Conservation (phyloP, 2,888 invertebrate genomes). For the Hermaeophaga mercurialis region DNA sequence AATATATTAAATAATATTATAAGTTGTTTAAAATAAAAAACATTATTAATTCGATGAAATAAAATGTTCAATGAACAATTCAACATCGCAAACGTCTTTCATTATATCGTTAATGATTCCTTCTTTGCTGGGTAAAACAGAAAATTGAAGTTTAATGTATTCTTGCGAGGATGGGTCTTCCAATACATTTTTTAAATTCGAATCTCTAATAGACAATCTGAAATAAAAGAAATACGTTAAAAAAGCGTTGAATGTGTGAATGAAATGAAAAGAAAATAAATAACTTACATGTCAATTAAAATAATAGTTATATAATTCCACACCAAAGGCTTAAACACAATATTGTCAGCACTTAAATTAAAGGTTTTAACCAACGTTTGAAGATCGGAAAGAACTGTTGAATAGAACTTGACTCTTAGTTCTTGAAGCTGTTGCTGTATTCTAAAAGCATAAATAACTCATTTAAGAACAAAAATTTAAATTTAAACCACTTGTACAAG, state of each 20-base stretch:
- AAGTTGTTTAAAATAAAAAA: slow-evolving; percentile 17
- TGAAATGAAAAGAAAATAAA: neutral
- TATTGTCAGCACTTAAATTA: slow-evolving; percentile 71
- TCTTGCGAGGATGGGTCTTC: slow-evolving; percentile 39
- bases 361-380: slow-evolving; percentile 67
- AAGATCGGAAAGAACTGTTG: slow-evolving; percentile 55
- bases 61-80: slow-evolving; percentile 44
- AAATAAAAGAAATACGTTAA: slow-evolving; percentile 16
- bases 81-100: slow-evolving; percentile 40
- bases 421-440: slow-evolving; percentile 44
- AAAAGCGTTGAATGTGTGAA: neutral
- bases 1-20: neutral
- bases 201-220: slow-evolving; percentile 49
- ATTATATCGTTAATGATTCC: slow-evolving; percentile 41
- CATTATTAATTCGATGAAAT: slow-evolving; percentile 38
- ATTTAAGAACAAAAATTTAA: too few relatives aligned
- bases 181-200: slow-evolving; percentile 41
- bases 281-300: slow-evolving; percentile 68
- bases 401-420: slow-evolving; percentile 36
- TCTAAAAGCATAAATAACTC: too few relatives aligned
- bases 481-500: too few relatives aligned
- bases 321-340: slow-evolving; percentile 72
- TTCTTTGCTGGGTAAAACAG: slow-evolving; percentile 39
- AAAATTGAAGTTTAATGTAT: slow-evolving; percentile 40
- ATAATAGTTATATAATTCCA: slow-evolving; percentile 75